Percentiles rank a stretch among this genome's conserved stretches.
Evolutionary conservation across 2,888 invertebrate genomes (phyloP).

Genomic region (Nomada fabriciana): DNA sequence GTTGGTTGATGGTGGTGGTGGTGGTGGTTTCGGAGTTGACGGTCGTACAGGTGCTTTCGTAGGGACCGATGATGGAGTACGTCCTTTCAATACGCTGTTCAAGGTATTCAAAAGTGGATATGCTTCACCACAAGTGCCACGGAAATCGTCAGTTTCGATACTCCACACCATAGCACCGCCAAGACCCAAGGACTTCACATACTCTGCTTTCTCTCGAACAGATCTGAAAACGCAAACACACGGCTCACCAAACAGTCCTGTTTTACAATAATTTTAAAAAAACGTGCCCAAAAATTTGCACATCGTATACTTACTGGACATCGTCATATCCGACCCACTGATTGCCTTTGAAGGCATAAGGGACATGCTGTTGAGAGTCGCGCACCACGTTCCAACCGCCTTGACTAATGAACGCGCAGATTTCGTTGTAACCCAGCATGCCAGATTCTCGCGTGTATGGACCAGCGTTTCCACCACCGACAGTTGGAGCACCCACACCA

Average conservation of each 20-base stretch:
- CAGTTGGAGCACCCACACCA: slow-evolving; percentile 86
- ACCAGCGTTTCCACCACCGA: slow-evolving; percentile 87
- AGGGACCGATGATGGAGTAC: background rate
- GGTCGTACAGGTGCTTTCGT: slow-evolving; percentile 15
- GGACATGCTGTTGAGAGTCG: slow-evolving; percentile 82
- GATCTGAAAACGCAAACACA: slow-evolving; percentile 79
- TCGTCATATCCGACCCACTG: slow-evolving; percentile 80
- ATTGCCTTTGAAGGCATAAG: slow-evolving; percentile 81
- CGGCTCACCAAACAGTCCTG: background rate
- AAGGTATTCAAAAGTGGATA: slow-evolving; percentile 88
- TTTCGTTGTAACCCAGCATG: slow-evolving; percentile 90
- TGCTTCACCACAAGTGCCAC: slow-evolving; percentile 87
- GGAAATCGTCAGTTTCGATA: slow-evolving; percentile 92
- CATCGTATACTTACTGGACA: slow-evolving; percentile 68
- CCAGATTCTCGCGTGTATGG: slow-evolving; percentile 88
- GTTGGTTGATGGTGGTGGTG: background rate
- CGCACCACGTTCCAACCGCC: slow-evolving; percentile 79
- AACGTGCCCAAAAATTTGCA: background rate
- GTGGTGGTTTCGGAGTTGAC: slow-evolving; percentile 7
- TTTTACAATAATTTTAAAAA: background rate
- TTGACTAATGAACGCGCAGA: slow-evolving; percentile 74
- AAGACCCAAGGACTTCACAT: slow-evolving; percentile 77
- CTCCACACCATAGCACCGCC: slow-evolving; percentile 92
- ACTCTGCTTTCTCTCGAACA: slow-evolving; percentile 83
- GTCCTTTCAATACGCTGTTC: slow-evolving; percentile 81